phyloP scores from a whole-genome alignment of 2,888 invertebrate species.

The Synanthedon vespiformis region DNA sequence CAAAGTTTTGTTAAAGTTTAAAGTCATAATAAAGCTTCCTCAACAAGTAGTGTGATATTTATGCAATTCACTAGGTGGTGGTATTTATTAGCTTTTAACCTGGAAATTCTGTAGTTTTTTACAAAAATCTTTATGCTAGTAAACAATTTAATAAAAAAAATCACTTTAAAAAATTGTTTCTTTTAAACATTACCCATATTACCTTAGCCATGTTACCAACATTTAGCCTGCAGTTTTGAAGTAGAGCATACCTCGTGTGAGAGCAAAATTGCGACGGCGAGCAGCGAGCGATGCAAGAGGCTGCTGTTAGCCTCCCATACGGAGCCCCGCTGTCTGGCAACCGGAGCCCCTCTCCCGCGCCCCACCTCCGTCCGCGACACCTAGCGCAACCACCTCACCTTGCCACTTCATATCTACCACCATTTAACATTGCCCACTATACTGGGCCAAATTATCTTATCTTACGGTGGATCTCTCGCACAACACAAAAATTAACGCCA shows the following conservation, averaged over 20 bases:
- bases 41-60: too few species aligned
- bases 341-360: slow-evolving; percentile 28
- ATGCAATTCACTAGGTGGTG: too few species aligned
- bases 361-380: slow-evolving; percentile 22
- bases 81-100: too few species aligned
- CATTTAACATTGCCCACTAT: background rate
- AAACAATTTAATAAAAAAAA: too few species aligned
- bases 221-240: slow-evolving; percentile 8
- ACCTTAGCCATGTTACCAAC: too few species aligned
- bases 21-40: too few species aligned
- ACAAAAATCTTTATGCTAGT: too few species aligned
- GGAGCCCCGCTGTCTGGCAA: slow-evolving; percentile 72
- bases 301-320: slow-evolving; percentile 65
- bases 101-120: too few species aligned
- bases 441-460: background rate
- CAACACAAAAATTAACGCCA: too few species aligned
- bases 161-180: background rate
- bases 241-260: slow-evolving; percentile 58
- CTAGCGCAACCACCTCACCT: slow-evolving; percentile 52
- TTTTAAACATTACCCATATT: slow-evolving; percentile 8
- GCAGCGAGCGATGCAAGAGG: slow-evolving; percentile 57
- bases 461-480: too few species aligned
- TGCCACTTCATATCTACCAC: slow-evolving; percentile 29
- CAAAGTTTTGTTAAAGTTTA: too few species aligned
- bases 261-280: slow-evolving; percentile 55